Base-by-base conservation (phyloP, 2,888 invertebrate species). In the Mesopsocus fuscifrons region DNA sequence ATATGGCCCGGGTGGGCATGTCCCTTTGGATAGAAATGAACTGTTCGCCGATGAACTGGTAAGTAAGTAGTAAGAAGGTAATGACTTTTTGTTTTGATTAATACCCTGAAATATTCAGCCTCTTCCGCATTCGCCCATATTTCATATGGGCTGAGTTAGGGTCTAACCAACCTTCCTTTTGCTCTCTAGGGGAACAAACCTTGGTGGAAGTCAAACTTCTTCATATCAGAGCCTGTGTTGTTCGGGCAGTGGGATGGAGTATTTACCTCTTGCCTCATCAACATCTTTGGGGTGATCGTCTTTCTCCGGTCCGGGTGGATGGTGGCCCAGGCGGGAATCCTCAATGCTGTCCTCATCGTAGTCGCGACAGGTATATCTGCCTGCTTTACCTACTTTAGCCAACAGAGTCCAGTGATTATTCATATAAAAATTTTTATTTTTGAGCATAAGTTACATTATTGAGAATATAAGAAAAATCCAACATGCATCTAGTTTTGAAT, bases 191-290 rank as follows among this genome's bases (percentile, higher is more conserved):
- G 80, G 79, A 76, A 50, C 74, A 78, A 54, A 75, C 85, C 87
- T 41, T 94, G 92, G 92, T 94, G 91, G 91, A 85, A 89, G 63
- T 81, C 89, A 22, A 91, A 92, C 58, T 92, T 95, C 63, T 91
- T 95, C 59, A 80, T 95, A 62, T 88, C 89, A 23, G 88, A 94
- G 61, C 92, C 91, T 26, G 84, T 94, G 43, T 66, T 94, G 42
- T 95, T 97, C 66, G 94, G 95, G 11, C 91, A 92, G 1, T 95
- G 89, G 88, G 95, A 95, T 64, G 95, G 95, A 49, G 95, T 97
- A 5, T 97, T 94, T 59, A 92, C 94, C 44, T 91, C 94, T 42
- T 94, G 92, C 59, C 75, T 97, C 54, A 91, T 95, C 57, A 95
- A 95, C 63, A 88, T 95, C 45, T 91, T 97, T 66, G 94, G 95